Conservation (phyloP, 1,140 invertebrate genomes). For the Drosophila quadrilineata region DNA sequence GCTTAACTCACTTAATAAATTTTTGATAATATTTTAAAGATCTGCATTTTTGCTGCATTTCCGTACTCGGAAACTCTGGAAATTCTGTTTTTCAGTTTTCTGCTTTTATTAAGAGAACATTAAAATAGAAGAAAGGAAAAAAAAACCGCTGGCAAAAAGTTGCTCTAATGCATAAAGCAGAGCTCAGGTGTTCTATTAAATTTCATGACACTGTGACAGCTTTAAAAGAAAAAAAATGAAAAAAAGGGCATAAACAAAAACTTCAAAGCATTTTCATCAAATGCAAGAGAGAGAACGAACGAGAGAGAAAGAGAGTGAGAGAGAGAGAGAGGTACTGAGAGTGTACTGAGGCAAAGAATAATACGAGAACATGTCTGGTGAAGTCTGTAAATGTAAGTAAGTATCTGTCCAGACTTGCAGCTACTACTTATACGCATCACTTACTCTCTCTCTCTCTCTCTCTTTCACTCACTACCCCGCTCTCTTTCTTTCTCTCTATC, state of each 20-base stretch:
- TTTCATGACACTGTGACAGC: conserved; percentile 51
- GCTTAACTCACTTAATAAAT: too few species aligned
- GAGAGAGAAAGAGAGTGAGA: not conserved
- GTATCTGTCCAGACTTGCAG: conserved; percentile 18
- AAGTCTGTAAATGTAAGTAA: conserved; percentile 30
- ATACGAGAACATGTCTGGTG: conserved; percentile 49
- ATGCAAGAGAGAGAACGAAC: not conserved
- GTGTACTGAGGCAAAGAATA: too few species aligned
- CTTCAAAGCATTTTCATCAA: conserved; percentile 24
- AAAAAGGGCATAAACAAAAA: too few species aligned
- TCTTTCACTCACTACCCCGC: not conserved
- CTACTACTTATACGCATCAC: conserved; percentile 14
- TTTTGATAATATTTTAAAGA: too few species aligned
- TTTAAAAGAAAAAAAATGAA: too few species aligned
- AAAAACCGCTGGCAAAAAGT: not conserved
- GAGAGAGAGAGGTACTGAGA: not conserved
- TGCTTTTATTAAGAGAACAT: not conserved
- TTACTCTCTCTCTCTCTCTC: not conserved
- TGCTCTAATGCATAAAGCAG: conserved; percentile 9
- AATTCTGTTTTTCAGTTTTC: not conserved
- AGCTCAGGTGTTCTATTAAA: conserved; percentile 58
- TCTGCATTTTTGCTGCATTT: too few species aligned
- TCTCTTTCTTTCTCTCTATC: not conserved
- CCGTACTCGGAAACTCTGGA: too few species aligned
- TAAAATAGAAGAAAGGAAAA: too few species aligned